Evolutionary conservation across 2,888 invertebrate genomes (phyloP), one percentile per base, ranked within the genome.

Genomic region (Amitus sp.): DNA sequence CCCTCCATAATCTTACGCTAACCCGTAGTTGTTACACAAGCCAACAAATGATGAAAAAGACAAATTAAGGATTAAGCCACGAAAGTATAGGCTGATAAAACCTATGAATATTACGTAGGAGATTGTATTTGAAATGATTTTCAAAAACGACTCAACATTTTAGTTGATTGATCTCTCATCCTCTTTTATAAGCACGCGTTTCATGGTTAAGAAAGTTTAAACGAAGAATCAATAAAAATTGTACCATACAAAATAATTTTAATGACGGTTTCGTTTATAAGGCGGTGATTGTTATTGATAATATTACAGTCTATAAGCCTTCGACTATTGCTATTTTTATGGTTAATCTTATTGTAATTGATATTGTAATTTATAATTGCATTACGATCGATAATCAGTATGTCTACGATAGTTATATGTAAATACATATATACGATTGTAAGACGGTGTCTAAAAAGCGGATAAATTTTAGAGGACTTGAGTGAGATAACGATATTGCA

Each of bases 381-480:
- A 52, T 34, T 57, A 53, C 62, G 63, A 71, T 67, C n/a, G n/a
- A n/a, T 66, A 72, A 10, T 59, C 28, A 57, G 42, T 49, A 49
- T 57, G 66, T 72, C 70, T 68, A 69, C 60, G 66, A 70, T 68
- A 70, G 72, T 68, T 57, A 67, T 55, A 47, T 51, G 51, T 47
- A 53, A 63, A 69, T 48, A 62, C 10, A 42, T 42, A 42, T 42
- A 42, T 42, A 69, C 63, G 65, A 69, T 67, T 75, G 69, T 76
- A 74, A 66, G 67, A 70, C 59, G 53, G 60, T 72, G 71, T 71
- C 76, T 72, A 69, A 71, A 72, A 66, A 71, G 67, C 70, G 72
- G 72, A 71, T 73, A 73, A 77, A 76, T 76, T 75, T 74, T 77
- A 76, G 75, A 75, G 67, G 62, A 67, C 70, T 77, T 76, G 73